Evolutionary conservation across 2,888 invertebrate genomes (phyloP), one percentile per base, ranked within the genome.

Genomic region (Gandaritis pyraliata): DNA sequence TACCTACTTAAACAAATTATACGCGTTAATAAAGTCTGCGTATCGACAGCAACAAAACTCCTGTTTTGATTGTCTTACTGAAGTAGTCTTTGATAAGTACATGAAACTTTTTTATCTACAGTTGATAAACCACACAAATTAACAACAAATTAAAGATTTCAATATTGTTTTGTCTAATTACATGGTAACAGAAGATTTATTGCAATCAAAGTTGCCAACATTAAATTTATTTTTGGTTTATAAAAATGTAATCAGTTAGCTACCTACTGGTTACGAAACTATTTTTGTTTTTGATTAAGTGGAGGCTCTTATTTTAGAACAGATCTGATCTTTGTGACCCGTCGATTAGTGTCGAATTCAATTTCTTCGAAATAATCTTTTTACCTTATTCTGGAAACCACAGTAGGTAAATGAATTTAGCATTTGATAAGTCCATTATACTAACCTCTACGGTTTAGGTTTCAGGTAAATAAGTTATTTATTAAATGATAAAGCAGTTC

Each of bases 81-180:
- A 61, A 64, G 36, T 4, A 2, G 41, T 55, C 38, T 48, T 47
- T 30, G 12, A 39, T 58, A 52, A 51, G 46, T 30, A 8, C 8
- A 7, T 49, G 39, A 43, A 50, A 48, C 41, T 47, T 43, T 18
- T 11, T 53, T 61, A 65, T 60, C 58, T 39, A 18, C 39, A 61
- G 39, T 30, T 57, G 64, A 64, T 67, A 67, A 56, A 29, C 23
- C 53, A 58, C 50, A 49, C 54, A 65, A 58, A 38, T 57, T 55
- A 61, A 58, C 57, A 63, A 54, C 53, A 56, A 67, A 58, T 68
- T 65, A 48, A 54, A 61, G 39, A 18, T 64, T 66, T 57, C 30
- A 43, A 13, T 48, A 58, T 59, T 66, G 61, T 68, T 65, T 54
- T 60, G 66, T 63, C 65, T 70, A 66, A 61, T 70, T 61, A 68